Base-by-base conservation (phyloP, 1,140 invertebrate genomes). In the Drosophila teissieri region DNA sequence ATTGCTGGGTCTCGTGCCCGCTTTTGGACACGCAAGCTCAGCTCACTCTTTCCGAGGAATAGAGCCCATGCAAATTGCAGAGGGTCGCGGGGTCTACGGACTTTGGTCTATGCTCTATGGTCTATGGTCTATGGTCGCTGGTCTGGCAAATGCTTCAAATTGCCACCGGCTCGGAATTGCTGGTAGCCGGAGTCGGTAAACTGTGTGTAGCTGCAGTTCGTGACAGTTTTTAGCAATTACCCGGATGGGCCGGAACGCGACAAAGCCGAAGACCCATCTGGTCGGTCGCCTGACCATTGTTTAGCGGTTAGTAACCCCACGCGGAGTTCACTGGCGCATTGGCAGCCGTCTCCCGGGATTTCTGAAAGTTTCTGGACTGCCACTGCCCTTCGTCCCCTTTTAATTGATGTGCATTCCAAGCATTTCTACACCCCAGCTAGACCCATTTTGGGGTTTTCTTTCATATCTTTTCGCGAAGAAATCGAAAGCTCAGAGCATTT, bases 171-270 rank as follows among this genome's bases (percentile, higher is more conserved):
- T 55, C 36, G 36, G 51, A 49, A 45, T 36, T 57, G 60, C 37
- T 17, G 37, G 24, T 36, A 48, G 52, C 27, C n/a, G 48, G 61
- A 88, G 82, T 85, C 78, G 64, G 53, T 82, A 78, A 85, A 85
- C 82, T 88, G 73, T 88, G 68, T 40, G 72, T 34, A 36, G 53
- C 58, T 78, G 76, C 72, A 72, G 70, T 86, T 86, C 82, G 82
- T 86, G 82, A 86, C 82, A 86, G 73, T 86, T 88, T 86, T 82
- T 40, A 78, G 65, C 82, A 86, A 86, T 88, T 88, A 76, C 74
- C 64, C 61, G 36, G 44, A 57, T 49, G 64, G 44, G 37, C 40
- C 60, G 60, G 36, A 49, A 46, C 49, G 54, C 54, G 54, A 60
- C 58, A 65, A 67, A 79, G 80, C 69, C 80, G 48, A 31, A 49